Evolutionary conservation across 2,797 vertebrate genomes (phyloP).

Genomic region (Phataginus tricuspis): DNA sequence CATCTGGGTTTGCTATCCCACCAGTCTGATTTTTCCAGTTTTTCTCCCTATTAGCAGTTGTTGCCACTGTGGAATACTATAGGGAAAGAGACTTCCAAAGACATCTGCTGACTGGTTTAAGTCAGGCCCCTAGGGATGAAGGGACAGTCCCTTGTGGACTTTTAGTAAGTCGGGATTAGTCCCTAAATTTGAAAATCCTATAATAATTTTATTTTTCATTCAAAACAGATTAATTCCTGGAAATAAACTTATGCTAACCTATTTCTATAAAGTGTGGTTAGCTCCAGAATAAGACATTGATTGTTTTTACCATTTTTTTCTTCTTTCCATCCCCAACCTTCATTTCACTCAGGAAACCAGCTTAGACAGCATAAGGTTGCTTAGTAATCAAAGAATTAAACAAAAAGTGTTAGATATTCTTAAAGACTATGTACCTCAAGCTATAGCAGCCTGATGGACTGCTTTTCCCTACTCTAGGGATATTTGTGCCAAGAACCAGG

Average conservation of each 20-base stretch:
- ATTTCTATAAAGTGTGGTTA: conserved; percentile 49
- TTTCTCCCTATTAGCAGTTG: conserved; percentile 51
- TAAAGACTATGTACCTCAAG: not conserved
- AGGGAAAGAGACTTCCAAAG: conserved; percentile 55
- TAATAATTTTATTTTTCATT: conserved; percentile 68
- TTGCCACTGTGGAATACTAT: conserved; percentile 22
- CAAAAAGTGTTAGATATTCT: not conserved
- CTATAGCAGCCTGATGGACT: not conserved
- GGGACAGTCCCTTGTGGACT: not conserved
- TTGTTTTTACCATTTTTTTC: conserved; percentile 40
- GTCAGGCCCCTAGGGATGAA: conserved; percentile 32
- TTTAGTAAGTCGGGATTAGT: conserved; percentile 54
- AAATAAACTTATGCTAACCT: conserved; percentile 59
- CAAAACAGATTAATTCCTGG: conserved; percentile 65
- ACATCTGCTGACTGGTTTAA: conserved; percentile 53
- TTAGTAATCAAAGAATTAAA: conserved; percentile 40
- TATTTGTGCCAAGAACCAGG: not conserved
- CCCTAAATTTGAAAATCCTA: conserved; percentile 52
- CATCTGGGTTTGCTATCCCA: conserved; percentile 77
- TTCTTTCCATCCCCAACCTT: not conserved
- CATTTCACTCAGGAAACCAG: not conserved
- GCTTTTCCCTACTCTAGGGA: not conserved
- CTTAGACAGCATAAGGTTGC: not conserved
- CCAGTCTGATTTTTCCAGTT: conserved; percentile 70
- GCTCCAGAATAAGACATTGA: conserved; percentile 13